phyloP scores from a whole-genome alignment of 2,888 invertebrate species.

The Zygaena filipendulae region DNA sequence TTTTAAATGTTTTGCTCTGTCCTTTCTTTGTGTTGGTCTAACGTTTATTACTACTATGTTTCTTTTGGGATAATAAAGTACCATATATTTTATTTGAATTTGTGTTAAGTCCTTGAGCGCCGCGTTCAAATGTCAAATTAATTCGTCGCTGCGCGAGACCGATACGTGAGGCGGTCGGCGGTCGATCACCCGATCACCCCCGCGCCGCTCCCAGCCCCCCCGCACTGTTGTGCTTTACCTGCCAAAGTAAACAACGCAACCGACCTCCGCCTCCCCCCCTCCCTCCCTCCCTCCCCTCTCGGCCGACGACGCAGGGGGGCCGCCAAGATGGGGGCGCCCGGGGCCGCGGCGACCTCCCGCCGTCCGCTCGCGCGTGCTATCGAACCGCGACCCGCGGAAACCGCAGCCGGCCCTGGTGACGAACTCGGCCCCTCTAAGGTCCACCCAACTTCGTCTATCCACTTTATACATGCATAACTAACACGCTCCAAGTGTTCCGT shows the following conservation, averaged over 20 bases:
- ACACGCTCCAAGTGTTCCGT: no score
- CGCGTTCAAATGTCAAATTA: background rate
- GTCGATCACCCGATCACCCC: background rate
- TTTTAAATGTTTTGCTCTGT: no score
- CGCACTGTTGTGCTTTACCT: constrained; percentile 44
- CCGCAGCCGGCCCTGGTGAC: constrained; percentile 33
- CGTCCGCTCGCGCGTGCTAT: constrained; percentile 28
- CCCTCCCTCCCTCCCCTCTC: constrained; percentile 20
- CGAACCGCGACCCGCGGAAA: constrained; percentile 35
- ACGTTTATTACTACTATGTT: no score
- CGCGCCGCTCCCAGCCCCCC: constrained; percentile 17
- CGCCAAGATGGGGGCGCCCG: constrained; percentile 9
- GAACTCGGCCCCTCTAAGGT: constrained; percentile 19
- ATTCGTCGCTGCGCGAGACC: background rate
- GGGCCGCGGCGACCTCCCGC: constrained; percentile 17
- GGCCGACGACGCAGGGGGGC: constrained; percentile 19
- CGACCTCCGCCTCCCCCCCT: no score
- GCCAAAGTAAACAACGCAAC: constrained; percentile 43
- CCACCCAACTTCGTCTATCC: constrained; percentile 22
- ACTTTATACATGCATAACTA: no score
- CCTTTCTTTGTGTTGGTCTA: no score
- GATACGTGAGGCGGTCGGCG: background rate
- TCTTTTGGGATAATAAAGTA: no score
- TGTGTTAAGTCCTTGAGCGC: no score
- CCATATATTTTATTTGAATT: no score